A percentile compares a stretch with the other conserved stretches of the same genome.
phyloP scores from a whole-genome alignment of 2,113 vertebrate species.

The Nanorana parkeri region DNA sequence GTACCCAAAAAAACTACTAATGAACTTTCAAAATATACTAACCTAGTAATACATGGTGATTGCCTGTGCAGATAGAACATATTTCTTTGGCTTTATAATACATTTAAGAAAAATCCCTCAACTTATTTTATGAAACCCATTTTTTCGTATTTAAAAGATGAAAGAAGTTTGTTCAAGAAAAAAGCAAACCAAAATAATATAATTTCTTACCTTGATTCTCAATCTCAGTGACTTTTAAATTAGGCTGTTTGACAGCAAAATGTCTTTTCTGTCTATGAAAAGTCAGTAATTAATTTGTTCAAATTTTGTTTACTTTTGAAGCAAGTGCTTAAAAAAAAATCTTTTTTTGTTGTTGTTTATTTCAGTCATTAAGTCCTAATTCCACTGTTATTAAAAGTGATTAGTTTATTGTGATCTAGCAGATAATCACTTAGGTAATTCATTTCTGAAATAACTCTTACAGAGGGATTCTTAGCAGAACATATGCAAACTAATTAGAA shows the following conservation, averaged over 20 bases:
- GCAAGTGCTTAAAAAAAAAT: background rate
- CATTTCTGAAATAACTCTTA: constrained; percentile 20
- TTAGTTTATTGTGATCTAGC: constrained; percentile 17
- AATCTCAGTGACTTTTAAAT: constrained; percentile 2
- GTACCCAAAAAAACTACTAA: no score
- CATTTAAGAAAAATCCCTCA: background rate
- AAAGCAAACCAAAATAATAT: constrained; percentile 5
- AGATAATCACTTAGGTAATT: constrained; percentile 32
- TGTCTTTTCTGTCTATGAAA: constrained; percentile 22
- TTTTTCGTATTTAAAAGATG: background rate
- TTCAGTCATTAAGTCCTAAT: constrained; percentile 42
- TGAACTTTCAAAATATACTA: no score
- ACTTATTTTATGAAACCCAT: background rate
- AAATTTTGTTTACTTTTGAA: constrained; percentile 32
- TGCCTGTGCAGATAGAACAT: no score
- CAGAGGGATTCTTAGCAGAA: background rate
- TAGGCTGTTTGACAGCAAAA: constrained; percentile 34
- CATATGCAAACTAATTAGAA: constrained; percentile 6
- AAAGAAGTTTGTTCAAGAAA: constrained; percentile 17
- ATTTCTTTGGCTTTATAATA: no score
- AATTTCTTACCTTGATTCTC: constrained; percentile 13
- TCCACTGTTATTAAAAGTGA: constrained; percentile 28
- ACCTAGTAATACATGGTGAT: no score
- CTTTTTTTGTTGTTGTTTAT: constrained; percentile 26
- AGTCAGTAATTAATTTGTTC: constrained; percentile 49